Evolutionary conservation across 2,797 vertebrate genomes (phyloP).

Genomic region (Onychomys arenicola): DNA sequence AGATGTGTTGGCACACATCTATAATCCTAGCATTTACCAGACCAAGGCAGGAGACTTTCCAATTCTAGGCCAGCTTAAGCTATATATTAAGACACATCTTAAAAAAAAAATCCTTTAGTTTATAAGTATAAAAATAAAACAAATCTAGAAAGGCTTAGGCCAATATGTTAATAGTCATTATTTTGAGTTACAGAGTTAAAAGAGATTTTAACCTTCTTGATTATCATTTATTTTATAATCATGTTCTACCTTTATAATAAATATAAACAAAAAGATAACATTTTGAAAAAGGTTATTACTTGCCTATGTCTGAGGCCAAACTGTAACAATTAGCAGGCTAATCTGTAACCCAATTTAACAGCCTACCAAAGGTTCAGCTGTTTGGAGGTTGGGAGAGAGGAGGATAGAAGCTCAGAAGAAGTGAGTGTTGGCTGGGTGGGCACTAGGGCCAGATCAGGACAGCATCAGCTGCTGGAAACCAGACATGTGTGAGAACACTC

Average conservation of each 20-base stretch:
- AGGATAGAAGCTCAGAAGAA: background rate
- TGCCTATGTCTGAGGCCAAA: background rate
- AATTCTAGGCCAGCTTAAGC: background rate
- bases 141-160: slow-evolving; percentile 18
- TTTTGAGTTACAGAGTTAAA: slow-evolving; percentile 44
- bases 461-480: background rate
- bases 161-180: background rate
- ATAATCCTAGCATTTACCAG: background rate
- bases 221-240: background rate
- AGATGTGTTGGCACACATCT: background rate
- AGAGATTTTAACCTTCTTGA: slow-evolving; percentile 9
- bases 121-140: background rate
- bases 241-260: slow-evolving; percentile 17
- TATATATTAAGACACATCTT: background rate
- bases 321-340: background rate
- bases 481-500: rapidly evolving
- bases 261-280: slow-evolving; percentile 26
- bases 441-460: background rate
- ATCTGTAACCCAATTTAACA: slow-evolving; percentile 8
- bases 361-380: background rate
- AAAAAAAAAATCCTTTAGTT: background rate
- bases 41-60: background rate
- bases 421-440: background rate
- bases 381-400: background rate
- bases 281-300: slow-evolving; percentile 37